Conservation (phyloP, 2,888 invertebrate genomes). For the Teinopalpus imperialis region DNA sequence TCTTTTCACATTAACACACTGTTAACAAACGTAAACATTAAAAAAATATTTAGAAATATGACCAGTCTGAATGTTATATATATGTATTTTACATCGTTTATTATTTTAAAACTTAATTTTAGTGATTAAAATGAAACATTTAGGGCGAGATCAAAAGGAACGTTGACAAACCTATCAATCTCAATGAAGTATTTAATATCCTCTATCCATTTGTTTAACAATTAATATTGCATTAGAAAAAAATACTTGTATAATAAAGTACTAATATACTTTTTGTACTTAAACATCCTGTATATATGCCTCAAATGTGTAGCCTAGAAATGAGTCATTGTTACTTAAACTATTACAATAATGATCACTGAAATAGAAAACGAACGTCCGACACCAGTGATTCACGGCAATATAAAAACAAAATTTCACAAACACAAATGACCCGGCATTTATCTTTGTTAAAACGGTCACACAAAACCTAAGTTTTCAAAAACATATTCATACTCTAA, state of each 20-base stretch:
- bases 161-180: background rate
- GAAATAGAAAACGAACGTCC: background rate
- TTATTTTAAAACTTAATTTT: constrained; percentile 9
- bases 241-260: no score
- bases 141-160: constrained; percentile 4
- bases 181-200: no score
- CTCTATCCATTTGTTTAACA: no score
- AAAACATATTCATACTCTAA: no score
- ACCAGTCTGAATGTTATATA: background rate
- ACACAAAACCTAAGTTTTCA: no score
- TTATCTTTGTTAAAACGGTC: no score
- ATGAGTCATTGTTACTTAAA: background rate
- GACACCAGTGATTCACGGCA: no score
- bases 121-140: background rate
- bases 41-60: background rate
- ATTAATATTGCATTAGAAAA: no score
- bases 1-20: constrained; percentile 10
- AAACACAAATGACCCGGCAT: no score
- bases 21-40: constrained; percentile 8
- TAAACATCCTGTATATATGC: background rate
- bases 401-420: no score
- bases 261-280: no score
- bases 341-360: background rate
- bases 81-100: no score
- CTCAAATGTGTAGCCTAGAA: background rate